Conservation (phyloP, 1,140 invertebrate species). For the Solenopsis invicta region DNA sequence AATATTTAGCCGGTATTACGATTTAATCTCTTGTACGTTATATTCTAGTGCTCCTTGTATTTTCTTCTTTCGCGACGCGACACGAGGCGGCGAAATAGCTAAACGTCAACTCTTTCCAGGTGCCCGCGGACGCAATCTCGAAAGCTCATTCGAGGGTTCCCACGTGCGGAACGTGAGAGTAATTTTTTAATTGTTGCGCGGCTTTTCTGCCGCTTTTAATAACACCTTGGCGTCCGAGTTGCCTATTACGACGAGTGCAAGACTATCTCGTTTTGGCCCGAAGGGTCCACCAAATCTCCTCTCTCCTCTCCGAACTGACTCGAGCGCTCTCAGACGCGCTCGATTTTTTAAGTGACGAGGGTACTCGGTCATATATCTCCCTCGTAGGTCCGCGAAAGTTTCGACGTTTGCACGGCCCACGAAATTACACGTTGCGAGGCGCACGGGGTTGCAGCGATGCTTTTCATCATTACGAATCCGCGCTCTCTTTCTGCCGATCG, state of each 20-base stretch:
- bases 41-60: not conserved
- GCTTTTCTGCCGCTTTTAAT: slow-evolving; percentile 66
- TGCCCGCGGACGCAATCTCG: not conserved
- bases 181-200: slow-evolving; percentile 72
- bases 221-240: slow-evolving; percentile 69
- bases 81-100: not conserved
- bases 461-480: slow-evolving; percentile 60
- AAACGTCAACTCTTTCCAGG: not conserved
- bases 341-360: slow-evolving; percentile 84
- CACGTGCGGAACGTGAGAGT: slow-evolving; percentile 67
- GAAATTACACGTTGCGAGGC: slow-evolving; percentile 81
- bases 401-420: slow-evolving; percentile 84
- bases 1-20: not conserved
- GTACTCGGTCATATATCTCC: slow-evolving; percentile 84
- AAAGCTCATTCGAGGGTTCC: slow-evolving; percentile 51
- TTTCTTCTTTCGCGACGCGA: not conserved
- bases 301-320: slow-evolving; percentile 34
- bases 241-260: slow-evolving; percentile 72
- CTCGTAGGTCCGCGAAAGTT: slow-evolving; percentile 78
- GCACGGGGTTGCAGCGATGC: slow-evolving; percentile 37
- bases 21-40: not conserved
- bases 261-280: slow-evolving; percentile 70
- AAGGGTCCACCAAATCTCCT: slow-evolving; percentile 74
- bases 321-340: slow-evolving; percentile 48
- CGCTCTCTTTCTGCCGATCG: slow-evolving; percentile 40